Conservation (phyloP, 2,113 vertebrate genomes). For the Melanostigma gelatinosum region DNA sequence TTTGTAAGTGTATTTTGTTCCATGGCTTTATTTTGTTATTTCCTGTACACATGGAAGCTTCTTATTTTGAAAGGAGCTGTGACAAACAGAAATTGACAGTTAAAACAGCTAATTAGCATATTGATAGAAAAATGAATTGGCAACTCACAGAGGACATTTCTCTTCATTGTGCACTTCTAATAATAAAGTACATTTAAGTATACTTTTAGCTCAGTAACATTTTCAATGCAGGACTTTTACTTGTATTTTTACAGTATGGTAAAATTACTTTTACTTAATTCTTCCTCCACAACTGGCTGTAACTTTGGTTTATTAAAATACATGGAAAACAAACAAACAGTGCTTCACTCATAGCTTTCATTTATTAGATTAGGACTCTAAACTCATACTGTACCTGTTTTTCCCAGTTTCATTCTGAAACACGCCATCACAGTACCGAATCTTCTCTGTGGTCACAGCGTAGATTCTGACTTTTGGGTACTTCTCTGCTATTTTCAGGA, state of each 20-base stretch:
- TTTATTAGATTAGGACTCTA: background rate
- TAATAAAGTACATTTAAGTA: background rate
- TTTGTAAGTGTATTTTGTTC: too few relatives aligned
- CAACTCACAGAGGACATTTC: too few relatives aligned
- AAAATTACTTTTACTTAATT: background rate
- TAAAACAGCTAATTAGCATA: too few relatives aligned
- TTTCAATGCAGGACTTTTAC: background rate
- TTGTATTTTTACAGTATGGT: background rate
- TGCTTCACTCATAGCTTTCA: background rate
- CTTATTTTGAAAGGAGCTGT: too few relatives aligned
- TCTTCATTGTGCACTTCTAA: background rate
- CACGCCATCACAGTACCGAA: slow-evolving; percentile 87
- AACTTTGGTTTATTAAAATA: background rate
- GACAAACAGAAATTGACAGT: too few relatives aligned
- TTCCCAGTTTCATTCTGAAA: slow-evolving; percentile 97
- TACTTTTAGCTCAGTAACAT: background rate
- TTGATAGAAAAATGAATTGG: too few relatives aligned
- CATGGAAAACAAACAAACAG: background rate
- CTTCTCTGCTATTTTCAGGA: slow-evolving; percentile 82
- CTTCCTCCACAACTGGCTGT: background rate
- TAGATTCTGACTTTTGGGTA: slow-evolving; percentile 86
- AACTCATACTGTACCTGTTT: slow-evolving; percentile 85
- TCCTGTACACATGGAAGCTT: too few relatives aligned
- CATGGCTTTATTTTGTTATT: too few relatives aligned
- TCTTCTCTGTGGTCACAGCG: slow-evolving; percentile 87